A percentile compares a stretch with the other conserved stretches of the same genome.
phyloP scores from a whole-genome alignment of 2,888 invertebrate species.

The Eupithecia subumbrata region DNA sequence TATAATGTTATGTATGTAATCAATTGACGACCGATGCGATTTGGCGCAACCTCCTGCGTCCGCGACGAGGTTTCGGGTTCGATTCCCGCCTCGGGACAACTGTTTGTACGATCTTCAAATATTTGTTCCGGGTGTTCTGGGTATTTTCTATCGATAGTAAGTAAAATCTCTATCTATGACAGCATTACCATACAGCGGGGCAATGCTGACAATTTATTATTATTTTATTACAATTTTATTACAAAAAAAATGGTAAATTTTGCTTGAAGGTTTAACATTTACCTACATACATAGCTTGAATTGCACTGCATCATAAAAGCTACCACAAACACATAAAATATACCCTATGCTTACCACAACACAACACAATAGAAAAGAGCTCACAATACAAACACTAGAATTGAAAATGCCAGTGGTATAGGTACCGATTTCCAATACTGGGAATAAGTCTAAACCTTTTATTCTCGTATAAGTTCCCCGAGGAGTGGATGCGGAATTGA shows the following conservation, averaged over 20 bases:
- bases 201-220: too few relatives aligned
- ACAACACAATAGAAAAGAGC: conserved; percentile 5
- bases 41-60: too few relatives aligned
- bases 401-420: conserved; percentile 24
- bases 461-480: conserved; percentile 27
- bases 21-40: too few relatives aligned
- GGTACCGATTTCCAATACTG: conserved; percentile 21
- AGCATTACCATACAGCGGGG: too few relatives aligned
- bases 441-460: conserved; percentile 26
- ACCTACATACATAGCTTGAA: neutral
- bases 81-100: too few relatives aligned
- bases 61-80: too few relatives aligned
- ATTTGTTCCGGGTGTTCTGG: too few relatives aligned
- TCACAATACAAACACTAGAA: conserved; percentile 20
- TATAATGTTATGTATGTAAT: too few relatives aligned
- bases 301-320: neutral
- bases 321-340: conserved; percentile 7
- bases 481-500: conserved; percentile 30
- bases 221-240: too few relatives aligned
- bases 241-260: neutral
- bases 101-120: too few relatives aligned
- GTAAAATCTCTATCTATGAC: too few relatives aligned
- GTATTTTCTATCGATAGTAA: too few relatives aligned
- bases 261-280: neutral
- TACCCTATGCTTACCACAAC: neutral